Base-by-base conservation (phyloP, 2,797 vertebrate genomes). In the Sylvilagus floridanus region DNA sequence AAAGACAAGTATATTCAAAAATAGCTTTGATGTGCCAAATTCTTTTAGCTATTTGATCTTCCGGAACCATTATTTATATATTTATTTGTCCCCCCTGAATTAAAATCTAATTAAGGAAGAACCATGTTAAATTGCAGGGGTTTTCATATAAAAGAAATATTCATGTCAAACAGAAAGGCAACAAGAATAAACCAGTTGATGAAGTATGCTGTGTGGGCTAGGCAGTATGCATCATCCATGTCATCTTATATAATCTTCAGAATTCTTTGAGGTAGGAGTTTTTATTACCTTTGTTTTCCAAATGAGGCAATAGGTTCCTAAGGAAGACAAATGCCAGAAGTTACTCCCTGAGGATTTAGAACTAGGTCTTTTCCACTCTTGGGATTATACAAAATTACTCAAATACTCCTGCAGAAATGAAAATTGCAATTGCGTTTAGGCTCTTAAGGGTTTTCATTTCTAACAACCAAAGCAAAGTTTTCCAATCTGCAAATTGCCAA, bases 71-170 rank as follows among this genome's bases (percentile, higher is more conserved):
- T 84, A 60, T 81, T 85, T 24, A 42, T 19, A 42, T 35, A 90
- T 26, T 63, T 62, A 83, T 63, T 91, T 90, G 30, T 63, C 10
- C 2, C 0, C 2, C 12, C 81, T 83, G 89, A 76, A 60, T 54
- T 60, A 63, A 84, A 73, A 84, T 57, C 2, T 21, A 63, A 66
- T 19, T 72, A 37, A 72, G 52, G 9, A 68, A 37, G 65, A 77
- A 60, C 3, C 19, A 63, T 82, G 72, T 72, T 52, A 89, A 87
- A 35, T 37, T 84, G 13, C 21, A 66, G 10, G n/a, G 22, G 4
- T 12, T 71, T 93, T 89, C 50, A 91, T 81, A 73, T 8, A 66
- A 90, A 71, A 82, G 54, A 91, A 71, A 73, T 32, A 66, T 10
- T 32, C 52, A n/a, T 21, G 65, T 1, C n/a, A 54, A 87, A 54